These are phyloP conservation scores for Drosophila ficusphila DNA, from an alignment of 1,140 invertebrate species.

Conservation along the genomic window DNA sequence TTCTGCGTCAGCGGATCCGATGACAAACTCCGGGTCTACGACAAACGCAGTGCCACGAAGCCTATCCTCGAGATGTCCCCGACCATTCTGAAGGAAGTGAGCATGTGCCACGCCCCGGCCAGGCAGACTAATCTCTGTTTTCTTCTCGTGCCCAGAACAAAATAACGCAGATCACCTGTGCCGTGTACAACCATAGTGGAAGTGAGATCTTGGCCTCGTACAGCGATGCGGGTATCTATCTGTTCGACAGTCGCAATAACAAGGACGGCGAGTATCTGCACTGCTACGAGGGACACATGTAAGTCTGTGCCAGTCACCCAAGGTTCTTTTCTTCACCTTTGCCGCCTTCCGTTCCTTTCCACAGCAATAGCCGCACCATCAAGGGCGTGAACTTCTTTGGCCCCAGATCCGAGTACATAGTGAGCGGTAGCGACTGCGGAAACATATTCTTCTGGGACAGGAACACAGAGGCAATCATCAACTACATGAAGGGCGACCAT, in stretches of 20 bases:
- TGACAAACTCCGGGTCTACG: slow-evolving; percentile 88
- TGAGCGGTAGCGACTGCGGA: slow-evolving; percentile 98
- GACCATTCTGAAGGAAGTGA: slow-evolving; percentile 61
- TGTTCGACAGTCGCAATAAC: slow-evolving; percentile 90
- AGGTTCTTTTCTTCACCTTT: background rate
- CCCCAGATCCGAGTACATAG: slow-evolving; percentile 93
- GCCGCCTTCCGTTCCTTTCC: too few relatives aligned
- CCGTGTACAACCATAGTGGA: slow-evolving; percentile 96
- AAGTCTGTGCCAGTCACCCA: slow-evolving; percentile 7
- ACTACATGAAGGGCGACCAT: slow-evolving; percentile 93
- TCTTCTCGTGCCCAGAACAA: slow-evolving; percentile 19
- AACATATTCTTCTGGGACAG: slow-evolving; percentile 98
- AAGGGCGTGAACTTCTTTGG: slow-evolving; percentile 98
- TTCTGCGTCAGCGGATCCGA: slow-evolving; percentile 92
- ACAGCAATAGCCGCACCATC: slow-evolving; percentile 91
- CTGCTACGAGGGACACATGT: slow-evolving; percentile 90
- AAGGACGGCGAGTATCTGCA: slow-evolving; percentile 87
- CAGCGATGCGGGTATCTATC: slow-evolving; percentile 96
- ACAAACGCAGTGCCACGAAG: slow-evolving; percentile 87
- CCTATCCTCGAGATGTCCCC: slow-evolving; percentile 85
- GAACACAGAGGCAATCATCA: slow-evolving; percentile 93
- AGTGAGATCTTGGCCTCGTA: slow-evolving; percentile 95
- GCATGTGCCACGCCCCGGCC: background rate
- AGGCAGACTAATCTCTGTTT: slow-evolving; percentile 10
- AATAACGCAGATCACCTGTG: slow-evolving; percentile 90